Evolutionary conservation across 2,888 invertebrate genomes (phyloP).

Genomic region (Ochropacha duplaris): DNA sequence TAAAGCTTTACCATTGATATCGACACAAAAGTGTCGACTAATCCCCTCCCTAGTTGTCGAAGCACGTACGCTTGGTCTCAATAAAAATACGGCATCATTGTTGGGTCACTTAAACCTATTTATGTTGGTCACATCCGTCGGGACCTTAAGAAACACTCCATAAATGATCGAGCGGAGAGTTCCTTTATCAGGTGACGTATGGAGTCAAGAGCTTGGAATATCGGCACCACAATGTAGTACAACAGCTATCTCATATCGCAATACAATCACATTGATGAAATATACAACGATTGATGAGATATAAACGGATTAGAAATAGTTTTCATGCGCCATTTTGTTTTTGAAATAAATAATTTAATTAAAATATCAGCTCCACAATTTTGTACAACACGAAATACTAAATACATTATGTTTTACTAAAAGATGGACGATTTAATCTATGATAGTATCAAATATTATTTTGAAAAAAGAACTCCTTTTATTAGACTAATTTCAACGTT

Average conservation of each 20-base stretch:
- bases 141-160: neutral
- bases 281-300: neutral
- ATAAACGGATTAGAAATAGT: neutral
- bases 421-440: too few species aligned
- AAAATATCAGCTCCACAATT: too few species aligned
- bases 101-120: slow-evolving; percentile 1
- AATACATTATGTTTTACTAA: too few species aligned
- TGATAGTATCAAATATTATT: too few species aligned
- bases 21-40: slow-evolving; percentile 20
- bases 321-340: too few species aligned
- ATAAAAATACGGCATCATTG: slow-evolving; percentile 1
- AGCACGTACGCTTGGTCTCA: slow-evolving; percentile 1
- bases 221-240: neutral
- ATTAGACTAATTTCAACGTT: too few species aligned
- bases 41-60: slow-evolving; percentile 28
- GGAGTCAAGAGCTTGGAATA: neutral
- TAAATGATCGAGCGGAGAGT: neutral
- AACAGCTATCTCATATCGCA: neutral
- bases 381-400: too few species aligned
- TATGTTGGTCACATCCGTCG: neutral
- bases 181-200: neutral
- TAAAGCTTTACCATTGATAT: slow-evolving; percentile 9
- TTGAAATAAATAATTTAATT: too few species aligned
- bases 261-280: neutral
- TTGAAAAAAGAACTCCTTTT: too few species aligned